Base-by-base conservation (phyloP, 2,888 invertebrate species). In the Strigamia transsilvanica region DNA sequence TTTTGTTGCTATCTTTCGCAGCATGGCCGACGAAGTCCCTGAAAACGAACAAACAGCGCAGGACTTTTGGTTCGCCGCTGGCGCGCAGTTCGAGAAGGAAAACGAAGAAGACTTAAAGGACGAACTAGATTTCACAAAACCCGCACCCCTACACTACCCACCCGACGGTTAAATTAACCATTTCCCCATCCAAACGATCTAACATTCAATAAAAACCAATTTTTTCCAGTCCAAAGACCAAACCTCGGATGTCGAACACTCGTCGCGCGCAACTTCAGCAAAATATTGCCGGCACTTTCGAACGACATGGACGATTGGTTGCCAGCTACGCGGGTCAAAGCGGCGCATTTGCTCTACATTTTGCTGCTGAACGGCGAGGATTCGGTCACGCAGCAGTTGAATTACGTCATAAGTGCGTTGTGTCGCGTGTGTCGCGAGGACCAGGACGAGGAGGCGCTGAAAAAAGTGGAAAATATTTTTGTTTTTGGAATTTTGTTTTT, bases 81-180 rank as follows among this genome's bases (percentile, higher is more conserved):
- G 98, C 0, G 87, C 92, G 56, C 92, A 93, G 84, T 98, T 93
- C 88, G 91, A 93, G 87, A 90, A 92, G 66, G 98, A 98, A 87
- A 98, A 98, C 88, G 94, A 96, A 86, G 91, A 92, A 77, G 95
- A 97, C 83, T 88, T 97, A 0, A 95, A 95, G 86, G 94, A 96
- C 87, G 92, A 93, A 87, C 88, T 94, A 80, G 95, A 97, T 87
- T 94, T 93, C 87, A 90, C 93, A 81, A 89, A 90, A 2, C 84
- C 85, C 79, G 84, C 85, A 38, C 92, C 93, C 0, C 86, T 89
- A 4, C 93, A 95, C 87, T 97, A 97, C 89, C 96, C 96, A 0
- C 87, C 56, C 21, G n/a, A 80, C 7, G 21, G 80, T 80, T 18
- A 32, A n/a, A 41, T 32, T 21, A 7, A 7, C n/a, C n/a, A n/a